These are phyloP conservation scores for Eilema caniola DNA, from an alignment of 2,888 invertebrate species.

Conservation along the genomic window DNA sequence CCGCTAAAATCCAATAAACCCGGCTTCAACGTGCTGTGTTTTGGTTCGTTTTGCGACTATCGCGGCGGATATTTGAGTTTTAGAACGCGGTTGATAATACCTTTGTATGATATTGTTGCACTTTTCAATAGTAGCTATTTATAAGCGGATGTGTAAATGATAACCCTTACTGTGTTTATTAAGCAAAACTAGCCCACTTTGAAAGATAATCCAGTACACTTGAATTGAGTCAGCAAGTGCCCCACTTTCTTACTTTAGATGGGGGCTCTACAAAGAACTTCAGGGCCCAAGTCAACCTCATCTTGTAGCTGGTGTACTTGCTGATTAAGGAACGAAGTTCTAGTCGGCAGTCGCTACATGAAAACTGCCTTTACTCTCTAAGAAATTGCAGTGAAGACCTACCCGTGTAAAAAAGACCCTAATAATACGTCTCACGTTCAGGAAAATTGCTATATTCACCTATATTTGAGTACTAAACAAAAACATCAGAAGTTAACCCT, in stretches of 20 bases:
- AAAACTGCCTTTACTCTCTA: no score
- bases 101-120: conserved; percentile 11
- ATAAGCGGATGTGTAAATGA: not conserved
- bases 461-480: not conserved
- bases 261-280: no score
- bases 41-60: conserved; percentile 44
- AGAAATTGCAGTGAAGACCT: not conserved
- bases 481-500: not conserved
- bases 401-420: not conserved
- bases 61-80: conserved; percentile 54
- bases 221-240: no score
- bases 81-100: conserved; percentile 46
- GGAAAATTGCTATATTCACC: not conserved
- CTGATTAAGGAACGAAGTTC: no score
- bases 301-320: no score
- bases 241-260: no score
- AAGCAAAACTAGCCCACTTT: not conserved
- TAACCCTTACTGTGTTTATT: not conserved
- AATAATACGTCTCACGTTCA: not conserved
- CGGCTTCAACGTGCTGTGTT: conserved; percentile 59
- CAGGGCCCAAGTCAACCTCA: no score
- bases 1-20: conserved; percentile 83
- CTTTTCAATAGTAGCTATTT: not conserved
- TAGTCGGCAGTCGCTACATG: no score
- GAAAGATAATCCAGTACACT: not conserved